Conservation (phyloP, 2,797 vertebrate genomes). For the Channallabes apus region DNA sequence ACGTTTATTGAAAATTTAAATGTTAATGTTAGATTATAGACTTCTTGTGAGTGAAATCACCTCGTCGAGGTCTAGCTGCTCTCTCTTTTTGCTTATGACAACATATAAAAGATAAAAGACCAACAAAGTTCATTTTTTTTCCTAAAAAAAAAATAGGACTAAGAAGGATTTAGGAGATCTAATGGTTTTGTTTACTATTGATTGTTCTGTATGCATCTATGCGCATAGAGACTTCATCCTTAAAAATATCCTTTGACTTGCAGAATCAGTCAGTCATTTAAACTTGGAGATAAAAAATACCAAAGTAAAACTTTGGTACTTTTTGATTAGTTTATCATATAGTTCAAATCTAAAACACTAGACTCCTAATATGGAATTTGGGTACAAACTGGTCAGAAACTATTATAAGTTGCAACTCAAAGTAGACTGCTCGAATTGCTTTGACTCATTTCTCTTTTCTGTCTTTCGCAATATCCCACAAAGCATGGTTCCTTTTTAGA, state of each 20-base stretch:
- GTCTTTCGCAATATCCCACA: slow-evolving; percentile 36
- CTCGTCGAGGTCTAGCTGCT: neutral
- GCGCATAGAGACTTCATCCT: neutral
- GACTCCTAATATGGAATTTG: neutral
- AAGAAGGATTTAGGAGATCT: neutral
- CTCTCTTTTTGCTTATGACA: neutral
- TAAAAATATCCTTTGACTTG: neutral
- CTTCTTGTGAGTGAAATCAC: neutral
- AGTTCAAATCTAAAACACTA: neutral
- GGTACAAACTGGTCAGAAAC: neutral
- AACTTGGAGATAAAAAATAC: too few relatives aligned
- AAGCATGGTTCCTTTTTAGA: slow-evolving; percentile 29
- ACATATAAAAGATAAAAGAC: neutral
- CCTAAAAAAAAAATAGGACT: too few relatives aligned
- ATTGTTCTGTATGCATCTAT: neutral
- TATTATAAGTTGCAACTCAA: neutral
- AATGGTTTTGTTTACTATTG: neutral
- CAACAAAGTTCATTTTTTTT: too few relatives aligned
- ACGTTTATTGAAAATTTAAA: neutral
- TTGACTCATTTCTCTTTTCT: slow-evolving; percentile 7
- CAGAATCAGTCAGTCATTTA: neutral
- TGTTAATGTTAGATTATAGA: too few relatives aligned
- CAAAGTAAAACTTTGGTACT: neutral
- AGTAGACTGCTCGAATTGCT: neutral
- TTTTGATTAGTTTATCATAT: neutral